phyloP scores from a whole-genome alignment of 2,888 invertebrate species.

The Mimumesa dahlbomi region DNA sequence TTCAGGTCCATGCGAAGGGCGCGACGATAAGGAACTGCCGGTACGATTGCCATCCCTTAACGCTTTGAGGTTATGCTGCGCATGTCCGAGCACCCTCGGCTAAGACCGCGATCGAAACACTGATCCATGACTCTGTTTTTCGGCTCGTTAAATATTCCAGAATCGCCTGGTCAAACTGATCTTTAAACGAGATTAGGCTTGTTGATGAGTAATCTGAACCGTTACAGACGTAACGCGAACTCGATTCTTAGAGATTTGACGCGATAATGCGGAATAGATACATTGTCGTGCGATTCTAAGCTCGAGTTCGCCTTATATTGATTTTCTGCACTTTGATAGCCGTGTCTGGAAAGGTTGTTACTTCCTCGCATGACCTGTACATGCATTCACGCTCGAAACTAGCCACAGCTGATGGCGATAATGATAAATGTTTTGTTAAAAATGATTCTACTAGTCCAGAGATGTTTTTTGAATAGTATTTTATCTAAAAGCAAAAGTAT shows the following conservation, averaged over 20 bases:
- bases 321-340: constrained; percentile 49
- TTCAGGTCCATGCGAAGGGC: constrained; percentile 5
- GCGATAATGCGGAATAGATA: background rate
- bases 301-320: constrained; percentile 50
- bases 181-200: background rate
- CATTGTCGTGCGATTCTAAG: constrained; percentile 8
- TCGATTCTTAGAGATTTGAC: background rate
- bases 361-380: constrained; percentile 21
- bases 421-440: background rate
- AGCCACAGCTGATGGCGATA: background rate
- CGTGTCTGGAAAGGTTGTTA: constrained; percentile 31
- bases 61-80: constrained; percentile 25
- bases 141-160: background rate
- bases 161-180: background rate
- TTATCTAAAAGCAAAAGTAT: background rate
- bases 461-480: background rate
- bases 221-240: background rate
- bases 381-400: constrained; percentile 3
- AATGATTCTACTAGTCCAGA: background rate
- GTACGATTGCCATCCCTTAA: constrained; percentile 25
- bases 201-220: background rate
- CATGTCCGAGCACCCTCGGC: constrained; percentile 40
- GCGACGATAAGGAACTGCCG: constrained; percentile 28
- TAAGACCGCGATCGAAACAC: constrained; percentile 23
- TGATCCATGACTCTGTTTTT: constrained; percentile 11